Base-by-base conservation (phyloP, 2,113 vertebrate genomes). In the Scatophagus argus region DNA sequence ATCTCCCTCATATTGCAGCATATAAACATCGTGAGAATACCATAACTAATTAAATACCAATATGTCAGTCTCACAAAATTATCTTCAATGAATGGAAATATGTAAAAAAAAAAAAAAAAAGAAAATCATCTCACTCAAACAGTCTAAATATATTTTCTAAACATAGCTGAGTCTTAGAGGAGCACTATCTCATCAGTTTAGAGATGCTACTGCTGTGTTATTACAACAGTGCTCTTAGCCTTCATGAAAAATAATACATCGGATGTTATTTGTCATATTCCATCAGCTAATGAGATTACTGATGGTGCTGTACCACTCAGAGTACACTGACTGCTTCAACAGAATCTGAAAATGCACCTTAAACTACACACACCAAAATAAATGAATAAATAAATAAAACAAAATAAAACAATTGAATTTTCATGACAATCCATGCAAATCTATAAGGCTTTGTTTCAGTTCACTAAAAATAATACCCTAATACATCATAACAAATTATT, bases 211-310 rank as follows among this genome's bases (percentile, higher is more conserved):
- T 43, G 46, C 13, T 14, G 39, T 46, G 39, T 67, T 69, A 79
- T 73, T 59, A 79, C 52, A 55, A 23, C 77, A 69, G 32, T 36
- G 64, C 31, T 56, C 46, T 21, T 23, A 31, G 54, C 10, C 27
- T 65, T 61, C 23, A 39, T 43, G 29, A 60, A 11, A 78, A 52
- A 64, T 69, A 6, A 69, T 76, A 58, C 52, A 41, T 80, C 32
- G 46, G 55, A 49, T 72, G 49, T 4, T 69, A 13, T 79, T 49
- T 71, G 66, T 77, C 14, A 17, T 44, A 38, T 68, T 69, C 21
- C 70, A 68, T 78, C 61, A 67, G 64, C 59, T 81, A 66, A 83
- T 60, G 64, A 81, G 73, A 77, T 81, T 62, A 65, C 43, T 59
- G 64, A 77, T 43, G 47, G 13, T 4, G 29, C 54, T 44, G 31